These are phyloP conservation scores for Stenodera caucasica DNA, from an alignment of 2,888 invertebrate genomes.

Conservation along the genomic window DNA sequence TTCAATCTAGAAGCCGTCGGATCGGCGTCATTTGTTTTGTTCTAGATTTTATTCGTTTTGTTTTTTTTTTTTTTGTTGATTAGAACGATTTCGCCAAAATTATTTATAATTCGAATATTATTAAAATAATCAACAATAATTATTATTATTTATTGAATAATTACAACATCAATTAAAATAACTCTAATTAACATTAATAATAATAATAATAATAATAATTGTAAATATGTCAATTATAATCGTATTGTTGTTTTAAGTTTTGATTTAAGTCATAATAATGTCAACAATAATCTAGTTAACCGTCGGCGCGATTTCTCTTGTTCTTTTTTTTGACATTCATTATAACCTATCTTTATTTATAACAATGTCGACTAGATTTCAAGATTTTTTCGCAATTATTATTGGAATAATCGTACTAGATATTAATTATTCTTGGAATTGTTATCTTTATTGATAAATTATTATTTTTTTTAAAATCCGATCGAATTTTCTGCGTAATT, in stretches of 20 bases:
- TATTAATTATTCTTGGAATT: too few species aligned
- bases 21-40: neutral
- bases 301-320: neutral
- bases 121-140: neutral
- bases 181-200: neutral
- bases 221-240: conserved; percentile 1
- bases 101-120: neutral
- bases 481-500: too few species aligned
- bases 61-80: too few species aligned
- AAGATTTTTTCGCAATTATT: too few species aligned
- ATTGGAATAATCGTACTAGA: too few species aligned
- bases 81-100: too few species aligned
- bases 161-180: neutral
- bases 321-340: too few species aligned
- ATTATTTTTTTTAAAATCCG: too few species aligned
- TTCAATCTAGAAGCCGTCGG: neutral
- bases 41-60: too few species aligned
- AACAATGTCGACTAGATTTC: too few species aligned
- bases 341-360: too few species aligned
- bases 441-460: too few species aligned
- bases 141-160: neutral
- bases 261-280: neutral
- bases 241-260: neutral
- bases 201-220: neutral
- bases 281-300: neutral